Evolutionary conservation across 2,888 invertebrate species (phyloP), one percentile per base, ranked within the genome.

Genomic region (Caenorhabditis sp.): DNA sequence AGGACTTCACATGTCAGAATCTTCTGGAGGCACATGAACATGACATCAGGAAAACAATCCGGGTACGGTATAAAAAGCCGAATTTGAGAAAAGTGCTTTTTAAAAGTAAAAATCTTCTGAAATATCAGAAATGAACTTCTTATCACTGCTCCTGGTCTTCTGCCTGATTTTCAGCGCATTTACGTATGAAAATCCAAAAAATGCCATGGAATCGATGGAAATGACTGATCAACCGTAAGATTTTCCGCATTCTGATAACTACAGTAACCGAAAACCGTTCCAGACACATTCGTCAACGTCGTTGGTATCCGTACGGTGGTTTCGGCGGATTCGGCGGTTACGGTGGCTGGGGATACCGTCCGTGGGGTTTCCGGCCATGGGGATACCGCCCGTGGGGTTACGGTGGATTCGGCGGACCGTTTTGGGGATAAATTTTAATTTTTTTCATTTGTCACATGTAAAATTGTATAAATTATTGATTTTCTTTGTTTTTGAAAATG

Each of bases 281-380:
- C 71, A 64, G 62, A n/a, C 62, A 56, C 35, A 9, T 53, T 0
- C 60, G 70, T 5, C 18, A 32, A 47, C 62, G 62, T 26, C 62
- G 69, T 32, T 68, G 68, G 55, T 2, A 9, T 11, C 18, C 18
- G 13, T 61, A 61, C 32, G 64, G 64, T 20, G 51, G 64, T n/a
- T n/a, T n/a, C 22, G 64, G 61, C 15, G n/a, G 47, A 18, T 18
- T n/a, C 2, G 18, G 47, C 18, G 70, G 61, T 56, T 64, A 26
- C 26, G 62, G 55, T 26, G 55, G 55, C 13, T 62, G 56, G 56
- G 56, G 56, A 32, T 56, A 56, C 20, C 56, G 56, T 2, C 56
- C 56, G 20, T 56, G n/a, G 51, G 51, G 51, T 24, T 51, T 22
- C 51, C n/a, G n/a, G n/a, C n/a, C n/a, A 24, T 61, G 55, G 55